Evolutionary conservation across 2,113 vertebrate species (phyloP).

Genomic region (Orthochromis indermauri): DNA sequence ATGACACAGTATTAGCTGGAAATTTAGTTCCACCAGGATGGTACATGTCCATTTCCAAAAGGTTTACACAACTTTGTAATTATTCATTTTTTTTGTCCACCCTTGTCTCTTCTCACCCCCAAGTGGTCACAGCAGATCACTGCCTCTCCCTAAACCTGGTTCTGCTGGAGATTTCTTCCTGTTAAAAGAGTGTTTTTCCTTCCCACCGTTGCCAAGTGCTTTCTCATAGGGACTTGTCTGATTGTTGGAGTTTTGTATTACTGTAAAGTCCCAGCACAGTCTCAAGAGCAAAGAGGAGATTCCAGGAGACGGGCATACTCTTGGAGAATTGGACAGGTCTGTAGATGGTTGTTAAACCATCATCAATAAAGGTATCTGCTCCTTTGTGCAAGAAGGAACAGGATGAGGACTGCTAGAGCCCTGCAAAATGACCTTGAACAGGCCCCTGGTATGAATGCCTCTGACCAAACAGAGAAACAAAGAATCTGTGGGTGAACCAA

Average conservation of each 20-base stretch:
- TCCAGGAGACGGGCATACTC: background rate
- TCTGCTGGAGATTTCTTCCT: background rate
- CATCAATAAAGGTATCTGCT: background rate
- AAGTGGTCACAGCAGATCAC: background rate
- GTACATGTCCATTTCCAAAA: background rate
- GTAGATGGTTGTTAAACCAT: background rate
- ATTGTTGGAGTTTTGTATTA: background rate
- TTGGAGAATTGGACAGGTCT: background rate
- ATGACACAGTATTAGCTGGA: background rate
- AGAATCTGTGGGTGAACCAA: background rate
- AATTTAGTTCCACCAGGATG: background rate
- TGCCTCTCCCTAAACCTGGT: background rate
- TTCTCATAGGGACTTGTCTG: background rate
- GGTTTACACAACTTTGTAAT: background rate
- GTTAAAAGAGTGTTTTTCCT: background rate
- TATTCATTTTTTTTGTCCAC: background rate
- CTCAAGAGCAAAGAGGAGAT: background rate
- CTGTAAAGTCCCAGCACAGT: background rate
- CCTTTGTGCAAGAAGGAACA: background rate
- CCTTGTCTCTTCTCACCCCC: background rate
- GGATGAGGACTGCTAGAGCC: background rate
- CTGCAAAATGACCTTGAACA: background rate
- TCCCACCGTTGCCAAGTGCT: accelerated
- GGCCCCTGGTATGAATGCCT: background rate
- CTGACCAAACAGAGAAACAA: background rate